Evolutionary conservation across 2,113 vertebrate species (phyloP).

Genomic region (Acanthochromis polyacanthus): DNA sequence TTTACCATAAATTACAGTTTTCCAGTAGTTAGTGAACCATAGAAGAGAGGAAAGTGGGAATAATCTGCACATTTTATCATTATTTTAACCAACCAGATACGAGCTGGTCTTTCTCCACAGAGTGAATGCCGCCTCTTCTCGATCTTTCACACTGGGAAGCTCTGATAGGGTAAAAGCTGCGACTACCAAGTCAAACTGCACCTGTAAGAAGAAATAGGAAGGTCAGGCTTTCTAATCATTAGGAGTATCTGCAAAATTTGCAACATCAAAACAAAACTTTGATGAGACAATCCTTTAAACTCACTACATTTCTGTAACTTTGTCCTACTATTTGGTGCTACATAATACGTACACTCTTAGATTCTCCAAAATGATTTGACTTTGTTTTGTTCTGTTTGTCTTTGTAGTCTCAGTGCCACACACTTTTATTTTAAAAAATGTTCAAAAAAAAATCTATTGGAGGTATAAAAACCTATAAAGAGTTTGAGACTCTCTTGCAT

Average conservation of each 20-base stretch:
- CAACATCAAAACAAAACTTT: not conserved
- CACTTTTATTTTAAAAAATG: too few relatives aligned
- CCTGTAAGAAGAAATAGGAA: constrained; percentile 73
- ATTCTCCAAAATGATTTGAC: too few relatives aligned
- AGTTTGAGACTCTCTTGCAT: too few relatives aligned
- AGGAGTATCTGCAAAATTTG: not conserved
- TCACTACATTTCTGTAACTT: too few relatives aligned
- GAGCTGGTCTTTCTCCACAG: constrained; percentile 91
- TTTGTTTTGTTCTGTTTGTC: too few relatives aligned
- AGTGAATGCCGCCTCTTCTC: constrained; percentile 78
- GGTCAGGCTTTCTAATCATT: not conserved
- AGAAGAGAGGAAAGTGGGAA: too few relatives aligned
- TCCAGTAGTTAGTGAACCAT: not conserved
- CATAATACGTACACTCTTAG: too few relatives aligned
- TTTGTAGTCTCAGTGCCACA: too few relatives aligned
- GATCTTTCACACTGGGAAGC: constrained; percentile 76
- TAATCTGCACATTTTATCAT: not conserved
- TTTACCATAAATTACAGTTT: not conserved
- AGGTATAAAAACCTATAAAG: too few relatives aligned
- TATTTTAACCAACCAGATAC: constrained; percentile 86
- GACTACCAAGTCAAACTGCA: constrained; percentile 89
- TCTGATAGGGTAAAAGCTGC: constrained; percentile 91
- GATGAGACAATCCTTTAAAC: too few relatives aligned
- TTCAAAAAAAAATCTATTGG: too few relatives aligned
- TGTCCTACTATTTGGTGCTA: too few relatives aligned